phyloP scores from a whole-genome alignment of 2,113 vertebrate genomes.

The Tupaia chinensis region DNA sequence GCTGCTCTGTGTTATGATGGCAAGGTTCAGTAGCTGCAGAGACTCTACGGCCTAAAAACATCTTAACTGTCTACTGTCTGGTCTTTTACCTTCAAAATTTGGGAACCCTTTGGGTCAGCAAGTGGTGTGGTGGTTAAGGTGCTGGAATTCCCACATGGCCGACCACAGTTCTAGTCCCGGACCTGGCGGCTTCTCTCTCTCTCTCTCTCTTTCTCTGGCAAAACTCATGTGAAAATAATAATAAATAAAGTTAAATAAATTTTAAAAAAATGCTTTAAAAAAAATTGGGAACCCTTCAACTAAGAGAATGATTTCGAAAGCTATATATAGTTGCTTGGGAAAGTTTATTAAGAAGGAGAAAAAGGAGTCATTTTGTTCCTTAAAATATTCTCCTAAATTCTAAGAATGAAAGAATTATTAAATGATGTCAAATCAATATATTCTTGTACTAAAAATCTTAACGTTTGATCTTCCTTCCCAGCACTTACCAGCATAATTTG shows the following conservation, averaged over 20 bases:
- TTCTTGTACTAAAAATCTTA: not conserved
- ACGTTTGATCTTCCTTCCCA: not conserved
- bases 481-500: not conserved
- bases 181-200: too few species aligned
- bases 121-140: too few species aligned
- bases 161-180: too few species aligned
- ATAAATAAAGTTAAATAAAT: too few species aligned
- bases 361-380: not conserved
- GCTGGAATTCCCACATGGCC: too few species aligned
- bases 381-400: constrained; percentile 36
- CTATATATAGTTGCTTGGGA: not conserved
- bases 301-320: not conserved
- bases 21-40: not conserved
- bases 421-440: not conserved
- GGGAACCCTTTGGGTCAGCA: not conserved
- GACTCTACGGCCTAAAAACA: not conserved
- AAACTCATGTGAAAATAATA: too few species aligned
- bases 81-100: not conserved
- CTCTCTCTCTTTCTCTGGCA: too few species aligned
- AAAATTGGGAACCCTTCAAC: not conserved
- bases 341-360: constrained; percentile 9
- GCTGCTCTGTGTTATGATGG: not conserved
- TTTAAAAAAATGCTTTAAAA: not conserved
- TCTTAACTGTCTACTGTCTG: not conserved
- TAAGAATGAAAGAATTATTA: constrained; percentile 2